Conservation (phyloP, 1,140 invertebrate genomes). For the Pygmarrhopalites habei region DNA sequence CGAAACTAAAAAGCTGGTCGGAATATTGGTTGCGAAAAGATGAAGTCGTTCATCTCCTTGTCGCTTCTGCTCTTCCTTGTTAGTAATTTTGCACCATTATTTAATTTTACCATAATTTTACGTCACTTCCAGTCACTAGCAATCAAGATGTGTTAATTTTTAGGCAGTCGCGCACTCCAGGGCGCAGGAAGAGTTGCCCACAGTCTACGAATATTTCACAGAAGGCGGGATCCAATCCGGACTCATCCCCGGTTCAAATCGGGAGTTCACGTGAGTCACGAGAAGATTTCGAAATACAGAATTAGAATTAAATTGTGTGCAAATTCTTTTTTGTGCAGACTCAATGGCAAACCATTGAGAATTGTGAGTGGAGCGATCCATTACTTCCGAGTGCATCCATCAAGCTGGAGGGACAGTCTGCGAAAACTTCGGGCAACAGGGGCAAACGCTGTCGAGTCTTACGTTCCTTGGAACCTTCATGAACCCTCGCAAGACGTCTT, state of each 20-base stretch:
- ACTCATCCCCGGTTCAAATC: too few relatives aligned
- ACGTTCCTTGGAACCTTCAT: constrained; percentile 29
- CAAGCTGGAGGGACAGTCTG: constrained; percentile 50
- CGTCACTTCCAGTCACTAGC: too few relatives aligned
- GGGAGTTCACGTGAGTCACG: constrained; percentile 14
- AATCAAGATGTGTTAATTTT: too few relatives aligned
- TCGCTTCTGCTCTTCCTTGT: too few relatives aligned
- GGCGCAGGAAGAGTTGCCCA: constrained; percentile 22
- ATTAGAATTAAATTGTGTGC: not conserved
- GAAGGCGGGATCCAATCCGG: not conserved
- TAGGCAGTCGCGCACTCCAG: too few relatives aligned
- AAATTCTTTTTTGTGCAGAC: constrained; percentile 12
- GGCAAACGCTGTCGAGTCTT: constrained; percentile 44
- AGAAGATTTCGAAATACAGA: too few relatives aligned
- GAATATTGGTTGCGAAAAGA: too few relatives aligned
- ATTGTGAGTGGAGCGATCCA: constrained; percentile 49
- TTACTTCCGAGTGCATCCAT: constrained; percentile 50
- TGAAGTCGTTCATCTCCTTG: too few relatives aligned
- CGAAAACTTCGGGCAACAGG: constrained; percentile 50
- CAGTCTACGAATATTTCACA: constrained; percentile 18
- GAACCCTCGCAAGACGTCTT: constrained; percentile 20
- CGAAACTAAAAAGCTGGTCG: too few relatives aligned
- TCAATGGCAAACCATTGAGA: constrained; percentile 43
- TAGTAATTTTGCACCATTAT: too few relatives aligned
- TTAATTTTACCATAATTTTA: too few relatives aligned